Conservation (phyloP, 2,797 vertebrate species). For the Melanotaenia parkinsoni region DNA sequence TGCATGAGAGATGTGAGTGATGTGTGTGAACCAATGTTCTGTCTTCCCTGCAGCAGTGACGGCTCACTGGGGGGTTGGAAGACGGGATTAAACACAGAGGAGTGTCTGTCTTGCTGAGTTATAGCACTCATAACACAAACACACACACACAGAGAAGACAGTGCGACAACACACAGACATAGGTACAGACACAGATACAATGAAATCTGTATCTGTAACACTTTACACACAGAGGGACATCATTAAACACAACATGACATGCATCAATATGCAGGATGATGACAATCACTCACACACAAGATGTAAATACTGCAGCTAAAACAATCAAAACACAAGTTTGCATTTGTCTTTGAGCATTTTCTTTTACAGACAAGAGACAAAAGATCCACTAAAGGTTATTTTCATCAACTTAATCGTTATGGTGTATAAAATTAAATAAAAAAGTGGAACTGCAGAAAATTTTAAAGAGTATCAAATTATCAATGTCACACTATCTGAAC, state of each 20-base stretch:
- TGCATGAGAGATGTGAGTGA: slow-evolving; percentile 54
- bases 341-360: not conserved
- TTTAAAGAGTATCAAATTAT: not conserved
- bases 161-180: slow-evolving; percentile 24
- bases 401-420: not conserved
- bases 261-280: slow-evolving; percentile 29
- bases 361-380: not conserved
- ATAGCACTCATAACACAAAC: slow-evolving; percentile 84
- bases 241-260: slow-evolving; percentile 44
- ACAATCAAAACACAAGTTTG: not conserved
- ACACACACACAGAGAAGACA: slow-evolving; percentile 59
- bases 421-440: not conserved
- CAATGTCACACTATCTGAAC: not conserved
- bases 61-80: slow-evolving; percentile 81
- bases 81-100: slow-evolving; percentile 82
- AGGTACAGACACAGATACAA: slow-evolving; percentile 28
- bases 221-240: slow-evolving; percentile 16
- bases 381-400: not conserved
- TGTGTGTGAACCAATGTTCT: slow-evolving; percentile 71
- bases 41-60: slow-evolving; percentile 81
- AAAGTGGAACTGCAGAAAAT: not conserved
- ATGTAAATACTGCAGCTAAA: slow-evolving; percentile 7
- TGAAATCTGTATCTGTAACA: slow-evolving; percentile 44
- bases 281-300: slow-evolving; percentile 17
- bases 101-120: slow-evolving; percentile 81